These are phyloP conservation scores for Chloromyia formosa DNA, from an alignment of 2,888 invertebrate genomes.

Conservation along the genomic window DNA sequence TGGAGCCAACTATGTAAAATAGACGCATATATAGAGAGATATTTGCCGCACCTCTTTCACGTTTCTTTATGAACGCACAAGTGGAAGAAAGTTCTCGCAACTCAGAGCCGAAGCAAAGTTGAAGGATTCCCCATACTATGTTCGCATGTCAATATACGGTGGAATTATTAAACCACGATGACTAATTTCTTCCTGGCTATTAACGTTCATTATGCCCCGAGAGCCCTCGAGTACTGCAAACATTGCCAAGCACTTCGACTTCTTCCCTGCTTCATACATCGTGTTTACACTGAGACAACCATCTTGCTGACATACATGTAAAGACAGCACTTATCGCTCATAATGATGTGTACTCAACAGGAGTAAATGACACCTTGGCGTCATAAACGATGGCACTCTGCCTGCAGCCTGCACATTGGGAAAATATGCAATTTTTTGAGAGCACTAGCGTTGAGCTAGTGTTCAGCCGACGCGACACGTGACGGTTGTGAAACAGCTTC, in stretches of 20 bases:
- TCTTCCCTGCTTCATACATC: too few species aligned
- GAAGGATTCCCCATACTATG: too few species aligned
- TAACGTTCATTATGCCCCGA: background rate
- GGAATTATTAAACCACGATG: too few species aligned
- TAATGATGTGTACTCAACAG: constrained; percentile 7
- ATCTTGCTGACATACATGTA: constrained; percentile 7
- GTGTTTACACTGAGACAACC: background rate
- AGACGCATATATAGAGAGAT: too few species aligned
- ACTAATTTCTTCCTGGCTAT: background rate
- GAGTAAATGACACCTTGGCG: constrained; percentile 10
- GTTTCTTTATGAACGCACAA: too few species aligned
- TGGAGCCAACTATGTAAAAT: too few species aligned
- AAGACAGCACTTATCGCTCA: background rate
- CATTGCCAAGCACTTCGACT: too few species aligned
- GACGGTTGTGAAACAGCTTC: background rate
- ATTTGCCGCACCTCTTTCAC: too few species aligned
- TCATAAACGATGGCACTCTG: background rate
- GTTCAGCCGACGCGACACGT: background rate
- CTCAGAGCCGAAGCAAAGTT: too few species aligned
- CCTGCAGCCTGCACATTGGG: background rate
- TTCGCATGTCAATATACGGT: too few species aligned
- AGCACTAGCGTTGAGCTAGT: background rate
- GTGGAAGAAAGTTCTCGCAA: too few species aligned
- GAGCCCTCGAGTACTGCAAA: too few species aligned
- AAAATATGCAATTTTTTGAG: background rate